These are phyloP conservation scores for Cyprinus carpio DNA, from an alignment of 2,113 vertebrate species.

Conservation along the genomic window DNA sequence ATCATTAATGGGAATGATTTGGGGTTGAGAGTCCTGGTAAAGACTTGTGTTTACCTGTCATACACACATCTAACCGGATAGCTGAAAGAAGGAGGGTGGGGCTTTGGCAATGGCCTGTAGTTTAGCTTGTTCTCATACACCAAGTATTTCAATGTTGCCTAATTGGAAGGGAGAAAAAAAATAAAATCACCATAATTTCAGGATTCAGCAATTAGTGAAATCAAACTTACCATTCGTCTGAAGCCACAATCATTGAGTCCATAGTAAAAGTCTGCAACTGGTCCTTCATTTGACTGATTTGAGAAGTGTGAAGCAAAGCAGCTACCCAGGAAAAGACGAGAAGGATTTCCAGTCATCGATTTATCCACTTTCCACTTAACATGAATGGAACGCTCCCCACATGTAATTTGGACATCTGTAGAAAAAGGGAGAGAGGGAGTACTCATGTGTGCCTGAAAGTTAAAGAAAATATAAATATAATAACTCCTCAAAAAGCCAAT, in stretches of 20 bases:
- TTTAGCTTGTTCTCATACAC: constrained; percentile 64
- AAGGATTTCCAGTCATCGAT: constrained; percentile 46
- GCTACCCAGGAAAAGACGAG: constrained; percentile 72
- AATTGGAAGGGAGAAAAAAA: background rate
- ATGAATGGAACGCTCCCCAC: constrained; percentile 36
- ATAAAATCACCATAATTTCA: background rate
- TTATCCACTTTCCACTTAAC: constrained; percentile 64
- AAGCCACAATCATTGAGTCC: constrained; percentile 64
- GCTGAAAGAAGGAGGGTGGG: constrained; percentile 46
- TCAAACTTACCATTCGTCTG: constrained; percentile 61
- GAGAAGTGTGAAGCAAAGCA: constrained; percentile 60
- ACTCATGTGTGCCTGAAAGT: no score
- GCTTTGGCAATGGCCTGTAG: constrained; percentile 61
- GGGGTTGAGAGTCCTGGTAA: background rate
- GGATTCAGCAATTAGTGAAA: background rate
- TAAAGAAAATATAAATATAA: background rate
- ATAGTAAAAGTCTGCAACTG: constrained; percentile 60
- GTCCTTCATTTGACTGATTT: constrained; percentile 49
- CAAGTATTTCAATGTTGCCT: constrained; percentile 65
- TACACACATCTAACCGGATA: constrained; percentile 64
- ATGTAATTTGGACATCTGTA: constrained; percentile 65
- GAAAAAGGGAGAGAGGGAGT: background rate
- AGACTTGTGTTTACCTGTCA: constrained; percentile 54
- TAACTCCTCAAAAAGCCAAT: background rate
- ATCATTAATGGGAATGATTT: background rate